Conservation (phyloP, 2,113 vertebrate species). For the cat (Felis catus) region F.catus_Fca126_mat1.0 CM031416.1:2439501-2440000, state of each 20-base stretch:
- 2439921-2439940: neutral
- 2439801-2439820: neutral
- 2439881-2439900: too few relatives aligned
- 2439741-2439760: neutral
- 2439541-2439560: too few relatives aligned
- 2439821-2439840: neutral
- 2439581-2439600: neutral
- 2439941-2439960: too few relatives aligned
- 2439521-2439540: too few relatives aligned
- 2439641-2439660: neutral
- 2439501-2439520: too few relatives aligned
- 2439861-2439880: neutral
- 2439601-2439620: neutral
- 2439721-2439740: neutral
- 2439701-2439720: neutral
- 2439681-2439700: neutral
- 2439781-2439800: neutral
- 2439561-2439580: neutral
- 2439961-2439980: neutral
- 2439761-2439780: neutral
- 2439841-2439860: neutral
- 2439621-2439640: neutral
- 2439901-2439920: neutral
- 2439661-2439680: neutral
- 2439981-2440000: accelerated